Conservation (phyloP, 2,888 invertebrate genomes). For the Leptinotarsa rubiginosa region DNA sequence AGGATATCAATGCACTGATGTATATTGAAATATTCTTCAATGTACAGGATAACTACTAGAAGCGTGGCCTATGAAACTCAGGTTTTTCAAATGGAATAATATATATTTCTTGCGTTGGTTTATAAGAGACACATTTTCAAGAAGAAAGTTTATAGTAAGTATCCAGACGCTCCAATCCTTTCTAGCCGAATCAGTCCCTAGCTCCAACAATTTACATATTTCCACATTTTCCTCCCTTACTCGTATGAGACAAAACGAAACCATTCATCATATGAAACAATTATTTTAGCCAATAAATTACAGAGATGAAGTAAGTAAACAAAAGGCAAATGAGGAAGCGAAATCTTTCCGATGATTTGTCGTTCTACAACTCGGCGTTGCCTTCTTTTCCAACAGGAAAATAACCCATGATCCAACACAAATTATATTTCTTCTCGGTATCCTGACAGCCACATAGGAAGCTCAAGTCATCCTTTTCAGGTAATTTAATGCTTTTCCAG, state of each 20-base stretch:
- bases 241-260: neutral
- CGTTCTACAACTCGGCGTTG: neutral
- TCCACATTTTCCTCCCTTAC: neutral
- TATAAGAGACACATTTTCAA: too few relatives aligned
- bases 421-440: constrained; percentile 10
- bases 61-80: too few relatives aligned
- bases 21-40: too few relatives aligned
- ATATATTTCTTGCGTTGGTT: too few relatives aligned
- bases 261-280: constrained; percentile 17
- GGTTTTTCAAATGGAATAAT: too few relatives aligned
- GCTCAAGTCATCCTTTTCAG: constrained; percentile 7
- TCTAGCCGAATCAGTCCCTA: neutral
- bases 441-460: constrained; percentile 14
- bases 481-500: constrained; percentile 15
- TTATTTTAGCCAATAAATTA: constrained; percentile 8
- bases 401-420: constrained; percentile 7
- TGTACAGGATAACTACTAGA: too few relatives aligned
- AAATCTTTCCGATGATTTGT: constrained; percentile 13
- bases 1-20: too few relatives aligned
- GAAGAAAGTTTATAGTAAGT: too few relatives aligned
- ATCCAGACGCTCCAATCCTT: neutral
- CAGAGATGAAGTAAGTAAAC: constrained; percentile 13
- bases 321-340: constrained; percentile 13
- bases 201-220: constrained; percentile 12
- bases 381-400: neutral